Evolutionary conservation across 2,113 vertebrate species (phyloP).

Genomic region (Apeltes quadracus): DNA sequence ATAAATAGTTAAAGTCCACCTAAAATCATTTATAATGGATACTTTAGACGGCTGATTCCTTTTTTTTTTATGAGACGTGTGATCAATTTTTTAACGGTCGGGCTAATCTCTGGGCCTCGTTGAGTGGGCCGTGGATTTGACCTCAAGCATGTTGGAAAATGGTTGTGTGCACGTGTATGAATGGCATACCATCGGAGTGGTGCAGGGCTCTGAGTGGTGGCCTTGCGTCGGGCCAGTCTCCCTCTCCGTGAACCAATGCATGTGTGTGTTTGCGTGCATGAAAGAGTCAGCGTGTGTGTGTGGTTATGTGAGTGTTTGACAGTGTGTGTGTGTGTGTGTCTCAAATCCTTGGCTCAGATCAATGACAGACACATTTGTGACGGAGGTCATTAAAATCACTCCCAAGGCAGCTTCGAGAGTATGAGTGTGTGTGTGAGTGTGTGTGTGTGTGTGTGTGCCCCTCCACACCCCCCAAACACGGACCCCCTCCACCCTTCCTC

Average conservation of each 20-base stretch:
- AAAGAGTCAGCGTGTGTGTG: slow-evolving; percentile 16
- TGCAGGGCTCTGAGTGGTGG: slow-evolving; percentile 28
- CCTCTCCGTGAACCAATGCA: slow-evolving; percentile 15
- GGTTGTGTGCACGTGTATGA: slow-evolving; percentile 18
- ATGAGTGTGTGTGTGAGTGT: slow-evolving; percentile 8
- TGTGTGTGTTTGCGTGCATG: slow-evolving; percentile 23
- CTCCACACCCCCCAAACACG: slow-evolving; percentile 23
- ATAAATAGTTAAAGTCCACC: slow-evolving; percentile 87
- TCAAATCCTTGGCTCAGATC: slow-evolving; percentile 57
- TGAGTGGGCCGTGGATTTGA: slow-evolving; percentile 55
- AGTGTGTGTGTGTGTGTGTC: slow-evolving; percentile 21
- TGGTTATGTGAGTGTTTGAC: slow-evolving; percentile 10
- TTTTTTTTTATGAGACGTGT: slow-evolving; percentile 52
- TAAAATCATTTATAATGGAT: slow-evolving; percentile 80
- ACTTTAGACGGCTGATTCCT: slow-evolving; percentile 64
- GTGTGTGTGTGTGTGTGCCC: slow-evolving; percentile 18
- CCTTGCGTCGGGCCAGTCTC: slow-evolving; percentile 35
- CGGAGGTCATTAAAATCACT: slow-evolving; percentile 86
- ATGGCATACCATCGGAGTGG: slow-evolving; percentile 18
- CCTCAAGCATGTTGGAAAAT: slow-evolving; percentile 71
- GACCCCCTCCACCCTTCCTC: slow-evolving; percentile 24
- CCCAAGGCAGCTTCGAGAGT: slow-evolving; percentile 80
- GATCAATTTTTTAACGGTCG: slow-evolving; percentile 84
- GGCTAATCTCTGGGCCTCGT: slow-evolving; percentile 68
- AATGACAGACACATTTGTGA: slow-evolving; percentile 79